Percentiles rank a stretch among this genome's conserved stretches.
These are phyloP conservation scores for Nematolebias whitei DNA, from an alignment of 2,113 vertebrate genomes.

Conservation along the genomic window DNA sequence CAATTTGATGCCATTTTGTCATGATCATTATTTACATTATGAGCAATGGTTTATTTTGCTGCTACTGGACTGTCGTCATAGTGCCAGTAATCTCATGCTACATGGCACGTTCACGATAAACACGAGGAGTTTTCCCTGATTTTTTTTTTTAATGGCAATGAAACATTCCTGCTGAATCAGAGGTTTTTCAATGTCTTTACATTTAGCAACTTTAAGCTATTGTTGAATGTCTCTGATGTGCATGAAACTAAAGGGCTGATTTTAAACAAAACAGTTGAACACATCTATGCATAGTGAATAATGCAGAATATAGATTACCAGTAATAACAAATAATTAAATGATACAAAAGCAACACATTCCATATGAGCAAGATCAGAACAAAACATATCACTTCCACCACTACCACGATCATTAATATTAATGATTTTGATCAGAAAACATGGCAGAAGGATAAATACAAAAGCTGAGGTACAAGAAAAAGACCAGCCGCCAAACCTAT, in stretches of 20 bases:
- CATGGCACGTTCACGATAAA: conserved; percentile 46
- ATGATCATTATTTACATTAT: conserved; percentile 27
- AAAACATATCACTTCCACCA: conserved; percentile 61
- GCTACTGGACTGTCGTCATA: conserved; percentile 57
- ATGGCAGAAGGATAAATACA: conserved; percentile 51
- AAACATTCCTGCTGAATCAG: conserved; percentile 37
- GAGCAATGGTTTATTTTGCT: conserved; percentile 32
- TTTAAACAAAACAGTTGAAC: conserved; percentile 51
- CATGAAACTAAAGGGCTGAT: conserved; percentile 25
- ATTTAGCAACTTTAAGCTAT: background rate
- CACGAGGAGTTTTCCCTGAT: conserved; percentile 55
- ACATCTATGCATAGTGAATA: conserved; percentile 78
- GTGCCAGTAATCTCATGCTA: conserved; percentile 63
- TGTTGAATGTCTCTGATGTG: conserved; percentile 13
- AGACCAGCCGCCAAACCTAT: conserved; percentile 50
- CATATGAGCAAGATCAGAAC: conserved; percentile 51
- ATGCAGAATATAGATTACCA: conserved; percentile 65
- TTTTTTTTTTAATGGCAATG: conserved; percentile 18
- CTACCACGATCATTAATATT: conserved; percentile 62
- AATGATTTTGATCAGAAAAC: conserved; percentile 57
- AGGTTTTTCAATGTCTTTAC: conserved; percentile 25
- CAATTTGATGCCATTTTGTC: conserved; percentile 43
- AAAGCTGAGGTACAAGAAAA: conserved; percentile 50
- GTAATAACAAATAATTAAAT: conserved; percentile 59
- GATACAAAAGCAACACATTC: conserved; percentile 61